Percentiles rank a stretch among this genome's conserved stretches.
Evolutionary conservation across 2,113 vertebrate genomes (phyloP).

Genomic region (Bucco capensis): DNA sequence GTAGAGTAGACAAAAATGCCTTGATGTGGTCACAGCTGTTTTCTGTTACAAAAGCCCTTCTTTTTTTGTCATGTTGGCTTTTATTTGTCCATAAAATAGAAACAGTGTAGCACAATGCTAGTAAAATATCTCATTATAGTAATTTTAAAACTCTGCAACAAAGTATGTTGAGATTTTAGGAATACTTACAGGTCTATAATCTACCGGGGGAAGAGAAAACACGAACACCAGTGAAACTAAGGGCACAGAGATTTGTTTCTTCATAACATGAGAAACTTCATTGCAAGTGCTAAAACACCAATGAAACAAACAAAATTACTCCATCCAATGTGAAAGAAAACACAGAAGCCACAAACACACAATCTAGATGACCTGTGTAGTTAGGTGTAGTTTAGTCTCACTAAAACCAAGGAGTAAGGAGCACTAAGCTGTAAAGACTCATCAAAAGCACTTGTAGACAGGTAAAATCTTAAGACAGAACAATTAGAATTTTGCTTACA

Average conservation of each 20-base stretch:
- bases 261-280: not conserved
- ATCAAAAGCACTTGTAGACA: not conserved
- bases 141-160: not conserved
- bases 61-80: not conserved
- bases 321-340: not conserved
- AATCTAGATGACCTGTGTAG: not conserved
- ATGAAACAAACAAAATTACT: not conserved
- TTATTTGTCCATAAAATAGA: not conserved
- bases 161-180: not conserved
- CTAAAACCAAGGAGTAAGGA: not conserved
- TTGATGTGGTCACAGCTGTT: conserved; percentile 66
- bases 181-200: not conserved
- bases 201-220: not conserved
- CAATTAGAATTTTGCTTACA: not conserved
- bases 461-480: not conserved
- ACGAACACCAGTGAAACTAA: not conserved
- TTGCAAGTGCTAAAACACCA: not conserved
- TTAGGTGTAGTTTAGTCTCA: not conserved
- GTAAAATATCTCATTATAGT: not conserved
- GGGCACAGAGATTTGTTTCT: not conserved
- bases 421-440: not conserved
- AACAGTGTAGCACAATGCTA: not conserved
- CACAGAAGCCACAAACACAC: not conserved
- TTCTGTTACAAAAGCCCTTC: conserved; percentile 33
- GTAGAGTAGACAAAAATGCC: conserved; percentile 49